Evolutionary conservation across 2,113 vertebrate genomes (phyloP).

Genomic region (Turdus rufiventris): DNA sequence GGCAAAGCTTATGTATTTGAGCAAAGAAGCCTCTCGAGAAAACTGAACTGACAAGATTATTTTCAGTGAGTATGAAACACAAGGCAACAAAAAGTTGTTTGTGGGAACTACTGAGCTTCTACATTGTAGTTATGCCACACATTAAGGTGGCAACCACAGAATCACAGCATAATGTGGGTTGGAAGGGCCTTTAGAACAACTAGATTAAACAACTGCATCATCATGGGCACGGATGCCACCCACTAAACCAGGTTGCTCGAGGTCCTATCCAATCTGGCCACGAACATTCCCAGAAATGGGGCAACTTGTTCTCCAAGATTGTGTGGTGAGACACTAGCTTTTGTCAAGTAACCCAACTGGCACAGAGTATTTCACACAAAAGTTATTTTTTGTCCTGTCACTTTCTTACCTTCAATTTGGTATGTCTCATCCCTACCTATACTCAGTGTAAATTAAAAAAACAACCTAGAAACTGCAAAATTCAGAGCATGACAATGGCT

Average conservation of each 20-base stretch:
- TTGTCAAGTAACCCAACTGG: neutral
- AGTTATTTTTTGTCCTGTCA: neutral
- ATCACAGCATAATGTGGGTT: neutral
- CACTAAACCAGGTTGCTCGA: neutral
- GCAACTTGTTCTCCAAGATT: neutral
- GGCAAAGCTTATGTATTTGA: neutral
- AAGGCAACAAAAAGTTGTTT: neutral
- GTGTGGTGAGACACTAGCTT: no score
- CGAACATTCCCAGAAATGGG: neutral
- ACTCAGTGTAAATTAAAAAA: neutral
- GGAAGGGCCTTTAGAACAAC: neutral
- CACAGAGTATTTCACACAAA: neutral
- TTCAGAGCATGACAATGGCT: neutral
- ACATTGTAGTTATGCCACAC: neutral
- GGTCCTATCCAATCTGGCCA: neutral
- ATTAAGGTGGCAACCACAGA: fast-evolving
- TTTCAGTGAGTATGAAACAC: neutral
- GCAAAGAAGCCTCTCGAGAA: neutral
- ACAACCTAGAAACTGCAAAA: neutral
- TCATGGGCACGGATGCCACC: neutral
- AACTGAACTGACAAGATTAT: neutral
- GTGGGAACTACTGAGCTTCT: neutral
- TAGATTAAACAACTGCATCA: neutral
- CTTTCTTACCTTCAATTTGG: neutral
- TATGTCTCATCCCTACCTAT: neutral